A percentile compares a stretch with the other conserved stretches of the same genome.
Evolutionary conservation across 92 coral and sea anemone species (phyloP).

Genomic region (Palythoa grandiflora): DNA sequence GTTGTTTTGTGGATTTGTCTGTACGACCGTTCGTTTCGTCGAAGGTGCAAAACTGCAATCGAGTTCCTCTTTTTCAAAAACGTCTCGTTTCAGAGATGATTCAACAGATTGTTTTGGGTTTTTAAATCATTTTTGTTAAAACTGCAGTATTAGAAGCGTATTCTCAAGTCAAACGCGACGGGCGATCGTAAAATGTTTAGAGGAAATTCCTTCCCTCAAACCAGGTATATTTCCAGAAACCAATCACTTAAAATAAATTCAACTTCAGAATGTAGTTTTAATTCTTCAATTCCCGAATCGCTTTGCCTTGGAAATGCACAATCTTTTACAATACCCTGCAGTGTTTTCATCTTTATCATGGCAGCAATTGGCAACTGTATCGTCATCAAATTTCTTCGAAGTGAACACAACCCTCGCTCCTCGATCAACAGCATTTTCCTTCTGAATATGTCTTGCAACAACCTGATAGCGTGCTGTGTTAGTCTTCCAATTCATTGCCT

Average conservation of each 20-base stretch:
- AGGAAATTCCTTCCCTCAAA: no score
- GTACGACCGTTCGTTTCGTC: no score
- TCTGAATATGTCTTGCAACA: constrained; percentile 31
- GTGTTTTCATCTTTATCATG: constrained; percentile 23
- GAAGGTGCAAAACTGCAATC: no score
- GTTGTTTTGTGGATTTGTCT: no score
- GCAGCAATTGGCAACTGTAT: constrained; percentile 42
- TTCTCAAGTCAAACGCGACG: no score
- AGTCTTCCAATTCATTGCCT: constrained; percentile 63
- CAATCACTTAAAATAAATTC: background rate
- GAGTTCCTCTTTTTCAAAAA: no score
- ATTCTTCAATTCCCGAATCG: background rate
- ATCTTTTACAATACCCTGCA: background rate
- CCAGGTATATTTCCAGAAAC: no score
- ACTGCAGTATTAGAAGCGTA: no score
- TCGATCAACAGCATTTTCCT: constrained; percentile 53
- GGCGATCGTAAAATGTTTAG: no score
- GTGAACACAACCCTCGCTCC: constrained; percentile 16
- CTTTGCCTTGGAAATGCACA: constrained; percentile 9
- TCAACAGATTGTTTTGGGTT: no score
- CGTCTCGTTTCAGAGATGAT: no score
- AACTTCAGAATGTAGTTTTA: background rate
- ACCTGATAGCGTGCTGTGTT: constrained; percentile 50
- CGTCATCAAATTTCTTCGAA: constrained; percentile 48
- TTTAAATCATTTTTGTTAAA: no score